These are phyloP conservation scores for Alentia gelatinosa DNA, from an alignment of 2,888 invertebrate genomes.

Conservation along the genomic window DNA sequence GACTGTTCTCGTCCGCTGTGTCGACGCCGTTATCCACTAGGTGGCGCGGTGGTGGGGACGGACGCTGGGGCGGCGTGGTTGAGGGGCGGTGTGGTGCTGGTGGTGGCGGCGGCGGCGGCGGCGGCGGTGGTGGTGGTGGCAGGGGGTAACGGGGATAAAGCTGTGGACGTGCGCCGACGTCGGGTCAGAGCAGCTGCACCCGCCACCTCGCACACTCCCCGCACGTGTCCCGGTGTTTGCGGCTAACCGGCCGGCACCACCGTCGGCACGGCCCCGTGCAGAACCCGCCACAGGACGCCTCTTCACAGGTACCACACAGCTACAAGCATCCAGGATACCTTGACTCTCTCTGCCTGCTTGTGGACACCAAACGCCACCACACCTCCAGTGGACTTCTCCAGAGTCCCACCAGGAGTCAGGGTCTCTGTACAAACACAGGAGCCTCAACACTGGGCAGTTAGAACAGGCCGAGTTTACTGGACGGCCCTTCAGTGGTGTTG, in stretches of 20 bases:
- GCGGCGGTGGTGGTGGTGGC: neutral
- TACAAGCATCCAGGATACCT: neutral
- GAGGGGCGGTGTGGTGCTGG: neutral
- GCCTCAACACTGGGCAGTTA: too few relatives aligned
- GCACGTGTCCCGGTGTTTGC: neutral
- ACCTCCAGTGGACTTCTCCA: too few relatives aligned
- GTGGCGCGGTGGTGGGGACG: neutral
- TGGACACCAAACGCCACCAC: too few relatives aligned
- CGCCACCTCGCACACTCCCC: conserved; percentile 11
- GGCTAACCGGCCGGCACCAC: neutral
- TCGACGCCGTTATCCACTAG: neutral
- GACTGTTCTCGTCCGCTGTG: too few relatives aligned
- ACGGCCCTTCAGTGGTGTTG: too few relatives aligned
- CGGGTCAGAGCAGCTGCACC: neutral
- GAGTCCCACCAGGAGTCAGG: too few relatives aligned
- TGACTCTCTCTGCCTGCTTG: too few relatives aligned
- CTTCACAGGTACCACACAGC: neutral
- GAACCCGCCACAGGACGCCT: neutral
- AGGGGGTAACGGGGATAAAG: neutral
- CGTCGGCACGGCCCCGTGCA: neutral
- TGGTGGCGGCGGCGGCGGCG: neutral
- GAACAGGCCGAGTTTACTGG: too few relatives aligned
- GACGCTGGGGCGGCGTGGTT: neutral
- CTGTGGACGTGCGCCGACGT: neutral
- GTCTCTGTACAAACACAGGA: too few relatives aligned